phyloP scores from a whole-genome alignment of 2,797 vertebrate species.

The Halcyon chelicuti region DNA sequence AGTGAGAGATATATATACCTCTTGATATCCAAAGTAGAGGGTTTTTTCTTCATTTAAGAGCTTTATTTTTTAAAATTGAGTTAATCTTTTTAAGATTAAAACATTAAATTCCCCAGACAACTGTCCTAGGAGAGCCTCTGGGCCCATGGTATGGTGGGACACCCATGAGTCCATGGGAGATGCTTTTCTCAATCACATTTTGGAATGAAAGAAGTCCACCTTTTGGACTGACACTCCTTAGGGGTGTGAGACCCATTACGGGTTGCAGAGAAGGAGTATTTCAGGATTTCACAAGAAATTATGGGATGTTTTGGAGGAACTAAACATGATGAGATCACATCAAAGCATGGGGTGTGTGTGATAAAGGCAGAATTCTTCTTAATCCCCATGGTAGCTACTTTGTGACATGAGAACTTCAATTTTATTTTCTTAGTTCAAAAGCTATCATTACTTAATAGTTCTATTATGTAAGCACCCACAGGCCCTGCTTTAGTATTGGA shows the following conservation, averaged over 20 bases:
- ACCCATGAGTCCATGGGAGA: background rate
- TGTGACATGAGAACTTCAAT: background rate
- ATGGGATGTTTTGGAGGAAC: background rate
- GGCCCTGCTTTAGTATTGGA: background rate
- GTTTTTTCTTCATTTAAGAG: background rate
- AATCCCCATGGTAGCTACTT: background rate
- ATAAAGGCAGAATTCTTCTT: background rate
- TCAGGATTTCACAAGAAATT: background rate
- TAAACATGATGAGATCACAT: background rate
- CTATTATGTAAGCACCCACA: background rate
- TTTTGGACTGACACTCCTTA: background rate
- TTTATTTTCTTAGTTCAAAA: background rate
- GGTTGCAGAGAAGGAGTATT: background rate
- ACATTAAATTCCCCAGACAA: fast-evolving
- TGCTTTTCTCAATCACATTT: background rate
- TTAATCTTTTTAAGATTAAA: background rate
- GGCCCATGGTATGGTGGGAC: background rate
- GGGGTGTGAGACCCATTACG: background rate
- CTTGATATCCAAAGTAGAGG: background rate
- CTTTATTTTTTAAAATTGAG: background rate
- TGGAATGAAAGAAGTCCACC: background rate
- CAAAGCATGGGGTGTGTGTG: fast-evolving
- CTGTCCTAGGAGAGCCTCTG: background rate
- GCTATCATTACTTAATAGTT: background rate
- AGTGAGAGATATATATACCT: background rate